Conservation (phyloP, 2,113 vertebrate genomes). For the Fukomys damarensis region DNA sequence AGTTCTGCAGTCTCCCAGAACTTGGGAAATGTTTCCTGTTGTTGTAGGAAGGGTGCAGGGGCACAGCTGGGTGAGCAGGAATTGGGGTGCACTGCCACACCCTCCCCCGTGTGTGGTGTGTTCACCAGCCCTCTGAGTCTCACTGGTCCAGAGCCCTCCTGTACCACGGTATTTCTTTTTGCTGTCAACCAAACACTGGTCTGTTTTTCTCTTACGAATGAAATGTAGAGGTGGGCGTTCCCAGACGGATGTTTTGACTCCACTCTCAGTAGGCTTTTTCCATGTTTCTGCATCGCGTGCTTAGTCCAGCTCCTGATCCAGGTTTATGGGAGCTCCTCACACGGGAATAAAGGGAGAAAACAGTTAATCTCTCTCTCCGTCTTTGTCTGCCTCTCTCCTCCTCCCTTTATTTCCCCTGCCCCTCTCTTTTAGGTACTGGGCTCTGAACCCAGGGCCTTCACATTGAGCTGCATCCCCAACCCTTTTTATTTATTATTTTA, state of each 20-base stretch:
- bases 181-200: background rate
- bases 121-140: background rate
- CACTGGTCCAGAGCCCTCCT: background rate
- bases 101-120: background rate
- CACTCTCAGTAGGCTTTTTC: background rate
- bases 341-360: background rate
- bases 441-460: background rate
- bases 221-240: background rate
- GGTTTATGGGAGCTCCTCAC: background rate
- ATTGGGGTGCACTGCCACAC: background rate
- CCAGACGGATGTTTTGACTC: background rate
- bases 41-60: background rate
- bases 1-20: background rate
- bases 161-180: background rate
- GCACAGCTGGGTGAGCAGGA: background rate
- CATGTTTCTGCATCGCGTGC: background rate
- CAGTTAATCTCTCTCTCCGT: background rate
- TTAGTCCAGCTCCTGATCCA: background rate
- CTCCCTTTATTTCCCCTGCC: background rate
- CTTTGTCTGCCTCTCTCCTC: background rate
- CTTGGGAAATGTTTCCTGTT: no score
- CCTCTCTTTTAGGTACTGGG: background rate
- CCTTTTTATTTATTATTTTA: background rate
- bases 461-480: background rate
- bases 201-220: slow-evolving; percentile 1